These are phyloP conservation scores for Himalopsyche tibetana DNA, from an alignment of 2,888 invertebrate species.

Conservation along the genomic window DNA sequence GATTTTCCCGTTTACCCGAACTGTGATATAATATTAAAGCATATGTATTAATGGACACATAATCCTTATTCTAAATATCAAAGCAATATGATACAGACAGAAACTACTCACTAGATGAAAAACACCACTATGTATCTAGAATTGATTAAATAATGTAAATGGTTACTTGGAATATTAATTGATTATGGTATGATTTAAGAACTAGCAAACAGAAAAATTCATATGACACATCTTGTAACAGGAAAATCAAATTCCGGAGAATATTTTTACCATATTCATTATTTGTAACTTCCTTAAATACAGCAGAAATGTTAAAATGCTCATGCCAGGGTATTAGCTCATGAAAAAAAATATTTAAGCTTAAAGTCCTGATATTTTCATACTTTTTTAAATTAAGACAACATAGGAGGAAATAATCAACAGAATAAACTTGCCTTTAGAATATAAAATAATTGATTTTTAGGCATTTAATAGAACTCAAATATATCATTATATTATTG, in stretches of 20 bases:
- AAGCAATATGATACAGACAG: constrained; percentile 34
- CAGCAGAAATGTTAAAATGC: no score
- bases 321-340: no score
- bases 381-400: no score
- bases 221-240: background rate
- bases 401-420: background rate
- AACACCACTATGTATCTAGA: background rate
- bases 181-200: constrained; percentile 12
- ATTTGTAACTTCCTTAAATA: no score
- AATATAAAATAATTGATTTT: constrained; percentile 7
- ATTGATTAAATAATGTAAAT: background rate
- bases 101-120: constrained; percentile 21
- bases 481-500: background rate
- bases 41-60: constrained; percentile 33
- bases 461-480: background rate
- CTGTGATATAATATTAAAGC: constrained; percentile 42
- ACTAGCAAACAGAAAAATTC: constrained; percentile 11
- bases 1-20: constrained; percentile 43
- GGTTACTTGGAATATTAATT: background rate
- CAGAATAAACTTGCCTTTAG: background rate
- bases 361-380: no score
- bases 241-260: constrained; percentile 17
- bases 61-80: constrained; percentile 32
- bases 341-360: no score
- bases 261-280: background rate